These are phyloP conservation scores for Hydrozoanthus tunicans DNA, from an alignment of 64 coral and sea anemone genomes.

Conservation along the genomic window DNA sequence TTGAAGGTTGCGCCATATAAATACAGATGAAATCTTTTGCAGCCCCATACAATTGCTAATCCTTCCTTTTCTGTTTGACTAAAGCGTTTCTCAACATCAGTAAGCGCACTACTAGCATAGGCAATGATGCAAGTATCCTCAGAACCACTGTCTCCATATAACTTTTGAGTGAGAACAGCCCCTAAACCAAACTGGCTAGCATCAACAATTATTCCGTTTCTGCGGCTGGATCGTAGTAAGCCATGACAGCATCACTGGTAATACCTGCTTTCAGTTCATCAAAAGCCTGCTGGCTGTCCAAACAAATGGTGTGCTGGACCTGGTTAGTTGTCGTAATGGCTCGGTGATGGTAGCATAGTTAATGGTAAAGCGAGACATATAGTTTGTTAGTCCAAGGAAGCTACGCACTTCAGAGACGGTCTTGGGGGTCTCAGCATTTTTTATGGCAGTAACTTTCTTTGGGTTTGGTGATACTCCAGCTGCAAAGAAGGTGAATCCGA, in stretches of 20 bases:
- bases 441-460: not conserved
- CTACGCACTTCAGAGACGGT: not conserved
- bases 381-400: constrained; percentile 5
- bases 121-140: constrained; percentile 3
- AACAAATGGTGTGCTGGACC: not conserved
- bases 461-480: not conserved
- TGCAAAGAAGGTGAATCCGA: not conserved
- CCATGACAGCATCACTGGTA: constrained; percentile 1
- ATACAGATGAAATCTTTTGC: constrained; percentile 35
- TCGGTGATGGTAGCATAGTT: not conserved
- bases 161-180: not conserved
- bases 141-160: not conserved
- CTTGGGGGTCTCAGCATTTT: not conserved
- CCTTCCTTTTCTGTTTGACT: constrained; percentile 1
- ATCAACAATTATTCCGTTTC: constrained; percentile 38
- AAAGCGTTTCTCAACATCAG: constrained; percentile 5
- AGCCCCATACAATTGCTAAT: not conserved
- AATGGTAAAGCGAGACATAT: not conserved
- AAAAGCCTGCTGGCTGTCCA: constrained; percentile 33
- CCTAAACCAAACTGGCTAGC: constrained; percentile 30
- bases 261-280: constrained; percentile 3
- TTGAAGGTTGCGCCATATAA: constrained; percentile 12
- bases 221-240: constrained; percentile 11
- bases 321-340: not conserved
- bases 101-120: constrained; percentile 34